phyloP scores from a whole-genome alignment of 2,113 vertebrate species.

The zebrafish (Danio rerio) region GRCz12tu NC_133183.1:4901501-4902000 shows the following conservation, averaged over 20 bases:
- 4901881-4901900: constrained; percentile 56
- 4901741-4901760: constrained; percentile 22
- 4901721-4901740: constrained; percentile 64
- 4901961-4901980: constrained; percentile 62
- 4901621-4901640: constrained; percentile 62
- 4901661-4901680: constrained; percentile 73
- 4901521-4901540: constrained; percentile 73
- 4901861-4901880: constrained; percentile 48
- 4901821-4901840: constrained; percentile 63
- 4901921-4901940: constrained; percentile 44
- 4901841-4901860: constrained; percentile 62
- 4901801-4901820: constrained; percentile 64
- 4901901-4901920: constrained; percentile 57
- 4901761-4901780: constrained; percentile 54
- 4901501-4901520: constrained; percentile 79
- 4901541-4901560: constrained; percentile 56
- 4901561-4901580: constrained; percentile 60
- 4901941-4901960: constrained; percentile 58
- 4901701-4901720: neutral
- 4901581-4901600: constrained; percentile 59
- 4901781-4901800: constrained; percentile 60
- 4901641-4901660: constrained; percentile 70
- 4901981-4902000: constrained; percentile 58
- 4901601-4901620: constrained; percentile 50
- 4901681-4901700: neutral